Base-by-base conservation (phyloP, 2,113 vertebrate genomes). In the Paracanthobrama guichenoti region DNA sequence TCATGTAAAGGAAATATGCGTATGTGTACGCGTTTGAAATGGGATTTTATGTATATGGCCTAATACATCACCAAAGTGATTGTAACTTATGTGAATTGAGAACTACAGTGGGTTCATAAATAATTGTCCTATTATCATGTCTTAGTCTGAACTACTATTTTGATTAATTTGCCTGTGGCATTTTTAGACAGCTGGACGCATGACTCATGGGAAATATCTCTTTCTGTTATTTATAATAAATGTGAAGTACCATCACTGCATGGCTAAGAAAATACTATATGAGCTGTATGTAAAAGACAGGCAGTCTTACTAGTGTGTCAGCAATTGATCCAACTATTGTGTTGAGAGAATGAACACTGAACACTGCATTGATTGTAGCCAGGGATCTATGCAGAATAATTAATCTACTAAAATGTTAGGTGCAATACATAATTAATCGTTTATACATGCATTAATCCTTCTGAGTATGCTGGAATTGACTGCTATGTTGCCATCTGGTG, bases 121-220 rank as follows among this genome's bases (percentile, higher is more conserved):
- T 78, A n/a, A 69, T 77, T 72, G 16, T n/a, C 12, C n/a, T 79
- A 46, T 84, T 67, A 13, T 53, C 16, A 20, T 26, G 72, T 55
- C 31, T 71, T 28, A 4, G 53, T 59, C 20, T 24, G 24, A 35
- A 75, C 16, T 81, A 31, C 22, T 24, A 35, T 46, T 59, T 20
- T n/a, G 31, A 24, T 84, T 26, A 79, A 81, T 85, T 60, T 72
- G 87, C 73, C 78, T 60, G 31, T 86, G 81, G 39, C 57, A 87
- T 88, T 84, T 71, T n/a, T 55, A 77, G 59, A 42, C 57, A 73
- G n/a, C 28, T 62, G 24, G 80, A 79, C 59, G 76, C 60, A 80
- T 18, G 46, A 69, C 73, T 64, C 39, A 67, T 35, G 35, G 31
- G 44, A 59, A 72, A 64, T 35, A 24, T 55, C 39, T 82, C 20